Evolutionary conservation across 2,888 invertebrate species (phyloP), one percentile per base, ranked within the genome.

Genomic region (Yponomeuta sedellus): DNA sequence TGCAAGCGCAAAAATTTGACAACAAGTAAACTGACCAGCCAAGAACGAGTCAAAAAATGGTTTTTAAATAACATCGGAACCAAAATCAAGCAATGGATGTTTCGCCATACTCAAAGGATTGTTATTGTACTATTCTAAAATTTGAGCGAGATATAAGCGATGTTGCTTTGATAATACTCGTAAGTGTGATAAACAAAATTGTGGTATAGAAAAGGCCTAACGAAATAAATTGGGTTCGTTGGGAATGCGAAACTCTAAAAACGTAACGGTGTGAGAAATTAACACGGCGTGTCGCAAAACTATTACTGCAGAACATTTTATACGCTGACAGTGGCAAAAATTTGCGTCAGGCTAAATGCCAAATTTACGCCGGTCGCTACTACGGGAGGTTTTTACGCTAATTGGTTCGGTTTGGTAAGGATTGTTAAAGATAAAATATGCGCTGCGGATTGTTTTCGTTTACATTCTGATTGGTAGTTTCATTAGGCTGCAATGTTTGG

Each of bases 361-460:
- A 90, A 91, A 91, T 89, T 90, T 90, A 87, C 87, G 85, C 86
- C 82, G 85, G 80, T 83, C 76, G 77, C 79, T 82, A 82, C 79
- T 82, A 82, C 78, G 79, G 79, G 84, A 85, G 85, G 86, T 88
- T 90, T 88, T 88, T 83, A 81, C 88, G 75, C 86, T 90, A 90
- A 90, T 90, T 91, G 90, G 85, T 88, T 82, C 77, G 82, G 83
- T 80, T 79, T 79, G 77, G 81, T 79, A 85, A 86, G 90, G 89
- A 88, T 88, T 88, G 90, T 89, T 90, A 88, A 87, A 88, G 88
- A 87, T 91, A 90, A 90, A 90, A 89, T 91, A 90, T 91, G 85
- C 90, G 75, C 83, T 85, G 85, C 88, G 81, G 87, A 85, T 78
- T 83, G 86, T 83, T 87, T 85, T 86, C 85, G 85, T 89, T 88